Evolutionary conservation across 2,888 invertebrate genomes (phyloP).

Genomic region (Platycheirus rosarum): DNA sequence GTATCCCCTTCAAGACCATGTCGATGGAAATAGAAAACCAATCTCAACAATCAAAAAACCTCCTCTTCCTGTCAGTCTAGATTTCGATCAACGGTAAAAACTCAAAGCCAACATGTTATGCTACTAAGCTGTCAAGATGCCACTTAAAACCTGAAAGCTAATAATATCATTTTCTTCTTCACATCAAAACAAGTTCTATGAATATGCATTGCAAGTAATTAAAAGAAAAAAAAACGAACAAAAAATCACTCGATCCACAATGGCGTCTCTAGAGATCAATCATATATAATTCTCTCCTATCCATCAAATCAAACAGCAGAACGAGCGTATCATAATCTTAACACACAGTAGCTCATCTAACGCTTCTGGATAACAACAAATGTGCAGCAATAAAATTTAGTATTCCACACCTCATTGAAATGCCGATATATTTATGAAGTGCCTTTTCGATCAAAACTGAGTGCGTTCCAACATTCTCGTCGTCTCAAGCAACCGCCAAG

Average conservation of each 20-base stretch:
- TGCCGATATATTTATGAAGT: slow-evolving; percentile 53
- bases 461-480: slow-evolving; percentile 17
- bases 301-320: slow-evolving; percentile 33
- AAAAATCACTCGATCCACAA: slow-evolving; percentile 28
- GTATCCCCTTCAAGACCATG: background rate
- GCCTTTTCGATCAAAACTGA: slow-evolving; percentile 13
- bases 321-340: slow-evolving; percentile 44
- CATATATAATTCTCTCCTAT: slow-evolving; percentile 15
- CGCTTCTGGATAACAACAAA: slow-evolving; percentile 42
- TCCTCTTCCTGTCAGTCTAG: slow-evolving; percentile 15
- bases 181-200: slow-evolving; percentile 27
- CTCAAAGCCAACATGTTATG: slow-evolving; percentile 38
- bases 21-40: background rate
- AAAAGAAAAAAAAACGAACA: no score
- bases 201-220: background rate
- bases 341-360: slow-evolving; percentile 5
- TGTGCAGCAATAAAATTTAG: slow-evolving; percentile 28
- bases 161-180: slow-evolving; percentile 41
- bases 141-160: slow-evolving; percentile 28
- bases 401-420: slow-evolving; percentile 53
- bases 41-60: background rate
- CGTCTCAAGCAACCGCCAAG: no score
- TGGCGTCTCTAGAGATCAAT: slow-evolving; percentile 43
- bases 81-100: slow-evolving; percentile 34
- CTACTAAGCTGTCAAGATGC: slow-evolving; percentile 33